These are phyloP conservation scores for Brevipalpus yothersi DNA, from an alignment of 1,140 invertebrate genomes.

Conservation along the genomic window DNA sequence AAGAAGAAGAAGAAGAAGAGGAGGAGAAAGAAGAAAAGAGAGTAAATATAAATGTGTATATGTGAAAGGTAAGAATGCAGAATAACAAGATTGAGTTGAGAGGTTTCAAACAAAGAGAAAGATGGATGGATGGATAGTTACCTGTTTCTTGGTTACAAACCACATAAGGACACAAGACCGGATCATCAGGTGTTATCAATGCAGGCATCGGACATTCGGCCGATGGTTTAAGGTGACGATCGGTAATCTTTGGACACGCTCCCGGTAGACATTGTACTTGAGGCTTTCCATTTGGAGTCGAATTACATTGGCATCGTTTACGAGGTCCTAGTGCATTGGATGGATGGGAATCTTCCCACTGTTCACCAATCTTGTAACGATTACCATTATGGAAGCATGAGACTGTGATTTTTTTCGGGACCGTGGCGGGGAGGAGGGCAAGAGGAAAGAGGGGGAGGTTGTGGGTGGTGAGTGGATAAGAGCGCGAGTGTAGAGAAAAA, in stretches of 20 bases:
- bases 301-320: slow-evolving; percentile 9
- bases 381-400: slow-evolving; percentile 11
- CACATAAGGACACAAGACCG: slow-evolving; percentile 15
- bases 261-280: slow-evolving; percentile 12
- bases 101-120: too few relatives aligned
- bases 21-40: background rate
- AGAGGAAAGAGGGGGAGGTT: background rate
- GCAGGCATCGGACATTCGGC: slow-evolving; percentile 12
- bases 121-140: slow-evolving; percentile 1
- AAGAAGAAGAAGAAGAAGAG: background rate
- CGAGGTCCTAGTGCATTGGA: background rate
- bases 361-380: slow-evolving; percentile 11
- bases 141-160: slow-evolving; percentile 14
- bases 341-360: slow-evolving; percentile 11
- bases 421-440: background rate
- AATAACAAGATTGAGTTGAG: too few relatives aligned
- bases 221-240: slow-evolving; percentile 10
- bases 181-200: slow-evolving; percentile 13
- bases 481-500: background rate
- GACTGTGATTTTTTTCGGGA: slow-evolving; percentile 1
- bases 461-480: background rate
- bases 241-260: slow-evolving; percentile 12
- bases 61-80: too few relatives aligned
- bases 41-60: background rate
- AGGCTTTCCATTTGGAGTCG: slow-evolving; percentile 6